Conservation (phyloP, 2,113 vertebrate genomes). For the Columbina picui region DNA sequence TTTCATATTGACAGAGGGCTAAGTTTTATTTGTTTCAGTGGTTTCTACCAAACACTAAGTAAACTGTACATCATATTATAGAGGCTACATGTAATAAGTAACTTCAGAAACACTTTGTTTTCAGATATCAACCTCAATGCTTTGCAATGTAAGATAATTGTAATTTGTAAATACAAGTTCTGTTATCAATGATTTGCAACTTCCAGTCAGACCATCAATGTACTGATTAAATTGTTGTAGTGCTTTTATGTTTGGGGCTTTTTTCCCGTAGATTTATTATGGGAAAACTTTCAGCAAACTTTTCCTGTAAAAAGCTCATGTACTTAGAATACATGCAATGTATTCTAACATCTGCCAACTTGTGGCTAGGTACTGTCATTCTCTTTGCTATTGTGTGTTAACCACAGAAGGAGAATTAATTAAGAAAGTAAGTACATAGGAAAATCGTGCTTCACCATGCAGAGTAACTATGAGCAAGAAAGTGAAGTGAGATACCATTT, state of each 20-base stretch:
- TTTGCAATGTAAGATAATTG: background rate
- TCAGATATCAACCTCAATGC: background rate
- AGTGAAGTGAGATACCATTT: background rate
- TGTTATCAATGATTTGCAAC: background rate
- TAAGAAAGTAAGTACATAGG: background rate
- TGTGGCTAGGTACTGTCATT: background rate
- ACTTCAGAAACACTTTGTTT: background rate
- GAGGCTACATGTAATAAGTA: background rate
- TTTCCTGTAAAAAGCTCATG: background rate
- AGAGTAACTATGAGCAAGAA: background rate
- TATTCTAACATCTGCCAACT: background rate
- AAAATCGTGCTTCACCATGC: background rate
- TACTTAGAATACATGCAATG: background rate
- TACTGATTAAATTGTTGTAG: background rate
- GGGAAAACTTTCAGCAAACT: background rate
- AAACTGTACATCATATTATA: background rate
- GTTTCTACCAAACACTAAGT: background rate
- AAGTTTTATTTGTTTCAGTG: background rate
- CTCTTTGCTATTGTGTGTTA: background rate
- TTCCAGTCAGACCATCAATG: background rate
- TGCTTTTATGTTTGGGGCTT: background rate
- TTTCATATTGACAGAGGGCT: background rate
- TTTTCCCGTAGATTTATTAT: background rate
- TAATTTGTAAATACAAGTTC: background rate
- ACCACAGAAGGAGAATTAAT: background rate